Base-by-base conservation (phyloP, 2,797 vertebrate species). In the Chelon labrosus region DNA sequence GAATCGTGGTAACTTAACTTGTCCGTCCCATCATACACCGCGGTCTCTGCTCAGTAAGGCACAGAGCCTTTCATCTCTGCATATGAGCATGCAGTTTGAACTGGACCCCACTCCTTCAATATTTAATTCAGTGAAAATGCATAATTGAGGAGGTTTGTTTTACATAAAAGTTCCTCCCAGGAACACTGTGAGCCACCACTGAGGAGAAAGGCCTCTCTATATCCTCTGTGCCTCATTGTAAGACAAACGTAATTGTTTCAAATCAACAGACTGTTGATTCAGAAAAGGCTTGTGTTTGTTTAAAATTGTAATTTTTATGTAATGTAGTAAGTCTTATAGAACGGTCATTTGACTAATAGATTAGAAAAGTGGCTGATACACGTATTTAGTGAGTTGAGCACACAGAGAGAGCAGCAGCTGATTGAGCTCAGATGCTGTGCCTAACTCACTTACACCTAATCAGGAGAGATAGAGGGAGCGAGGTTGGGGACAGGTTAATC, bases 61-160 rank as follows among this genome's bases (percentile, higher is more conserved):
- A 17, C 49, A 10, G 39, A 68, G 66, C 54, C 51, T 73, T 70
- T 78, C 50, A 51, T 72, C 47, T 78, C 62, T 52, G 57, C 59
- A 54, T 27, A 31, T 19, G 47, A 73, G 57, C 13, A 6, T 58
- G 61, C 4, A 4, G 64, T 62, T 69, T 79, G 59, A 85, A 69
- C 75, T 25, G 49, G 69, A 78, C 73, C 75, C 58, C 17, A 6
- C 67, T 58, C 37, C 52, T 82, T 92, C 38, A 91, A 92, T 92
- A 88, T 91, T 90, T 87, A 73, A 91, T 87, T 54, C 54, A 38
- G 31, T 64, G 76, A 76, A 85, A 76, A 84, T 92, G 77, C 80
- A 93, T 92, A 86, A 92, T 92, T 84, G 71, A 92, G 73, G 67
- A 84, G 79, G 75, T 75, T 87, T 87, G 79, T 88, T 85, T 90